These are phyloP conservation scores for Protaetia brevitarsis DNA, from an alignment of 1,140 invertebrate species.

Conservation along the genomic window DNA sequence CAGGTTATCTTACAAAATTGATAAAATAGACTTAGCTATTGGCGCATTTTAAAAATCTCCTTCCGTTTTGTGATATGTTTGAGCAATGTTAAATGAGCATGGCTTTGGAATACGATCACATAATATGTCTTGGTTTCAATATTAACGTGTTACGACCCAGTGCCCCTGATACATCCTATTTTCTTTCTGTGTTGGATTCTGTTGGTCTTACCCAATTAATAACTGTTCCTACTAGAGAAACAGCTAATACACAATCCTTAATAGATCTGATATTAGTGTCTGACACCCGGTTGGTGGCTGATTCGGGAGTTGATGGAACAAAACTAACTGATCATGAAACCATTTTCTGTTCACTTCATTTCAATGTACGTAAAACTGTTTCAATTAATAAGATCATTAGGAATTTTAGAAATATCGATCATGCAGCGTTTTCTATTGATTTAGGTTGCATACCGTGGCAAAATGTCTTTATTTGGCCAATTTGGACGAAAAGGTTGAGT, in stretches of 20 bases:
- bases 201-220: background rate
- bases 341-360: background rate
- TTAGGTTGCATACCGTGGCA: too few relatives aligned
- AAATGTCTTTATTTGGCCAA: too few relatives aligned
- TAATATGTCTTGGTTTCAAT: too few relatives aligned
- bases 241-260: constrained; percentile 1
- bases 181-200: background rate
- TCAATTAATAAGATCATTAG: too few relatives aligned
- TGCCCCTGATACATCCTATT: background rate
- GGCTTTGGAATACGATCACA: background rate
- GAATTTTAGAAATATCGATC: too few relatives aligned
- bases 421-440: too few relatives aligned
- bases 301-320: background rate
- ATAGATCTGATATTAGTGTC: background rate
- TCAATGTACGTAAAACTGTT: too few relatives aligned
- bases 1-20: too few relatives aligned
- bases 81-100: background rate
- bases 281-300: background rate
- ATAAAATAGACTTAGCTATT: too few relatives aligned
- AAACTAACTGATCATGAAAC: background rate
- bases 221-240: constrained; percentile 8
- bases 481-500: too few relatives aligned
- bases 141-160: background rate
- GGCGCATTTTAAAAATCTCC: too few relatives aligned
- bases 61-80: too few relatives aligned